Base-by-base conservation (phyloP, 2,888 invertebrate species). In the Arenicola marina region DNA sequence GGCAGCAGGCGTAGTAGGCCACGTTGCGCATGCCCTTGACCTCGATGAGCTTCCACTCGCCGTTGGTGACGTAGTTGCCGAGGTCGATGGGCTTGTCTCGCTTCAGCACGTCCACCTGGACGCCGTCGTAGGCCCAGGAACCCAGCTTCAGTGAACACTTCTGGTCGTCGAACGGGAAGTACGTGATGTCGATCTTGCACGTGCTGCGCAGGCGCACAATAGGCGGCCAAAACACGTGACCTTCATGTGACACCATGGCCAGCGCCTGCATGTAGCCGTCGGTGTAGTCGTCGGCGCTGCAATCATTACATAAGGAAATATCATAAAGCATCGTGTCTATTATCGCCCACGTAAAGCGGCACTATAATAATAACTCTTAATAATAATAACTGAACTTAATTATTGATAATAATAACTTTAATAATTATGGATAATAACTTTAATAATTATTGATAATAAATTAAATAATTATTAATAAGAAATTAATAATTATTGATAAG, bases 141-240 rank as follows among this genome's bases (percentile, higher is more conserved):
- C 78, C 78, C 18, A 78, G 66, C 56, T 78, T 78, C 65, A 78
- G 71, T 29, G 63, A 66, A 59, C 78, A 78, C 38, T 72, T 72
- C 63, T 87, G 87, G 62, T 84, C 84, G 73, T 87, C 87, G 73
- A 87, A 87, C 1, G 87, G 87, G 74, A 87, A 87, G 72, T 86
- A 87, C 2, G 86, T 86, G 55, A 84, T 83, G 64, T 82, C 82
- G 26, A 87, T 85, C 63, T 85, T 86, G 72, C 87, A 87, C 2
- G 86, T 86, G 67, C 85, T 85, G 55, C 86, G 83, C 31, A 87
- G 80, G 69, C 86, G 86, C 26, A 86, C 86, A 15, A 87, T 87
- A 2, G 87, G 86, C 0, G 87, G 87, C 87, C 87, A 87, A 73
- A 87, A 87, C 1, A 87, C 85, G 55, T 84, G 85, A 11, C 87